Conservation (phyloP, 35 echinoderm and acorn worm genomes). For the Patiria miniata region DNA sequence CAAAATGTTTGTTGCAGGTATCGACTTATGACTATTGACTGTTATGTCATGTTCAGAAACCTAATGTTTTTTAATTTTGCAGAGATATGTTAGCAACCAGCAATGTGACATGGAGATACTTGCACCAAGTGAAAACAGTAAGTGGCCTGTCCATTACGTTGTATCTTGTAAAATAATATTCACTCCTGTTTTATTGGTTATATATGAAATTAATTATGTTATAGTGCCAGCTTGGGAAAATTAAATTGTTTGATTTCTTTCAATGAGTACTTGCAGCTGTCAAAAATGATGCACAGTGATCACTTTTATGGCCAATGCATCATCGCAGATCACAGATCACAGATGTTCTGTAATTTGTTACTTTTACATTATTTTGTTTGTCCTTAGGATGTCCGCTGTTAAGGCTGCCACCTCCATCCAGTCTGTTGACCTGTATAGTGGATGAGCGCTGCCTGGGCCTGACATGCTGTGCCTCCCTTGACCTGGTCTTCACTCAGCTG, state of each 20-base stretch:
- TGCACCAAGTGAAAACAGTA: conserved; percentile 27
- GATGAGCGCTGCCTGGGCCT: conserved; percentile 4
- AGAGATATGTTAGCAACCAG: conserved; percentile 8
- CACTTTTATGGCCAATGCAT: not conserved
- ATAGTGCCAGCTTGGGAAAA: not conserved
- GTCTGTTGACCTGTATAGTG: not conserved
- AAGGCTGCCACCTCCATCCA: not conserved
- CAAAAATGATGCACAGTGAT: no score
- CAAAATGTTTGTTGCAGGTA: no score
- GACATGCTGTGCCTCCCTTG: not conserved
- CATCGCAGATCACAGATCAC: no score
- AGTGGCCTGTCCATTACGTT: no score
- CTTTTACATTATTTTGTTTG: not conserved
- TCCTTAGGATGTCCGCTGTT: not conserved
- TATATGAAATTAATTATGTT: not conserved
- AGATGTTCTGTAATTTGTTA: not conserved
- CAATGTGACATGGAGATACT: not conserved
- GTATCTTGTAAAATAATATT: no score
- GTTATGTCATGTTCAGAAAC: not conserved
- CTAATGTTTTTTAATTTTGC: not conserved
- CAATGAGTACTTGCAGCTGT: no score
- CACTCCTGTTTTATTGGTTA: no score
- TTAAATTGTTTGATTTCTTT: no score
- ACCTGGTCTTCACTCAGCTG: not conserved
- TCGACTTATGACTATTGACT: not conserved